Base-by-base conservation (phyloP, 1,140 invertebrate genomes). In the Heliothis virescens region DNA sequence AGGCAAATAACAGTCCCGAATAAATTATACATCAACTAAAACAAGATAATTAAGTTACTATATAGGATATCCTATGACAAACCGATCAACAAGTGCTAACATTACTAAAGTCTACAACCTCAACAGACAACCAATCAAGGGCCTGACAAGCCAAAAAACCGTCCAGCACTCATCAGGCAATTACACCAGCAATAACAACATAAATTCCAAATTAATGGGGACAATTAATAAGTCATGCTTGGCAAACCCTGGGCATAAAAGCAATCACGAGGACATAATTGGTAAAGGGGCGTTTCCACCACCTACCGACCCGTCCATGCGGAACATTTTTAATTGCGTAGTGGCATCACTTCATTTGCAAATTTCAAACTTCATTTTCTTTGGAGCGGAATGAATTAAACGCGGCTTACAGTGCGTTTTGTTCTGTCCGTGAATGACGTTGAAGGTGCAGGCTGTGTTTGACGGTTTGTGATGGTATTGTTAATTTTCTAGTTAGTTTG, bases 251-350 rank as follows among this genome's bases (percentile, higher is more conserved):
- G 72, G 62, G 73, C 26, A 83, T 80, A 83, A 83, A 82, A 79
- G 79, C 82, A 83, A 83, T 83, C 79, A 83, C 52, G 55, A 50
- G 74, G 26, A 50, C 53, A 48, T 80, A 82, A 79, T 78, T 83
- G 71, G 82, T 21, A 52, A 21, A 53, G 55, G 57, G 67, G 41
- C 13, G 62, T 73, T 59, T 53, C 52, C 48, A 60, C 74, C 74
- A 65, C 60, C 74, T 76, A 76, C 48, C 60, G 48, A 16, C 47
- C 48, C 59, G 65, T 53, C 74, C 74, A 59, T 62, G 80, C 80
- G 83, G 80, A 83, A 84, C 83, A 81, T 85, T 86, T 87, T 90
- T 89, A 90, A 90, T 89, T 90, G 88, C 84, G 75, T 65, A 73
- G 81, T 84, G 84, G 83, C 88, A 87, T 86, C 82, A 89, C 84